phyloP scores from a whole-genome alignment of 2,888 invertebrate genomes.

The Apotomis betuletana region DNA sequence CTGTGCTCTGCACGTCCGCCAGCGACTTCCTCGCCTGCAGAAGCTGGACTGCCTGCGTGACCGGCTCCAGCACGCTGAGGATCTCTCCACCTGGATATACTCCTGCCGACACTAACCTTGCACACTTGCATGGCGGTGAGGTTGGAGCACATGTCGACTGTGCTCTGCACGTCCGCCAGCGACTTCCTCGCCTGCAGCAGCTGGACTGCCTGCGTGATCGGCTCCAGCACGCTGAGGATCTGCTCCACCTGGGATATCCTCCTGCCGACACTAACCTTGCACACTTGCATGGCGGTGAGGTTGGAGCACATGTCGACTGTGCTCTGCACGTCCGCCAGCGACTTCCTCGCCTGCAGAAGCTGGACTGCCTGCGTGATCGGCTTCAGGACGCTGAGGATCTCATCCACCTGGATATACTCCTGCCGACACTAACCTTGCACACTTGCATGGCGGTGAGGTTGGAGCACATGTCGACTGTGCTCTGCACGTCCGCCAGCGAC shows the following conservation, averaged over 20 bases:
- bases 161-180: slow-evolving; percentile 95
- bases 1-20: slow-evolving; percentile 95
- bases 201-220: slow-evolving; percentile 97
- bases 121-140: slow-evolving; percentile 94
- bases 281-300: too few species aligned
- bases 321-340: too few species aligned
- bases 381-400: too few species aligned
- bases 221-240: slow-evolving; percentile 90
- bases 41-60: slow-evolving; percentile 97
- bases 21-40: slow-evolving; percentile 97
- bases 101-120: slow-evolving; percentile 78
- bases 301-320: too few species aligned
- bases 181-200: slow-evolving; percentile 97
- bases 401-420: too few species aligned
- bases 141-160: slow-evolving; percentile 96
- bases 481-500: slow-evolving; percentile 95
- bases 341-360: too few species aligned
- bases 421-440: slow-evolving; percentile 83
- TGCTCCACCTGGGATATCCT: slow-evolving; percentile 80
- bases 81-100: too few species aligned
- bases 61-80: slow-evolving; percentile 77
- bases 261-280: too few species aligned
- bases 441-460: slow-evolving; percentile 95
- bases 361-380: too few species aligned
- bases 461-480: slow-evolving; percentile 96